These are phyloP conservation scores for Macrotus californicus DNA, from an alignment of 2,113 vertebrate species.

Conservation along the genomic window DNA sequence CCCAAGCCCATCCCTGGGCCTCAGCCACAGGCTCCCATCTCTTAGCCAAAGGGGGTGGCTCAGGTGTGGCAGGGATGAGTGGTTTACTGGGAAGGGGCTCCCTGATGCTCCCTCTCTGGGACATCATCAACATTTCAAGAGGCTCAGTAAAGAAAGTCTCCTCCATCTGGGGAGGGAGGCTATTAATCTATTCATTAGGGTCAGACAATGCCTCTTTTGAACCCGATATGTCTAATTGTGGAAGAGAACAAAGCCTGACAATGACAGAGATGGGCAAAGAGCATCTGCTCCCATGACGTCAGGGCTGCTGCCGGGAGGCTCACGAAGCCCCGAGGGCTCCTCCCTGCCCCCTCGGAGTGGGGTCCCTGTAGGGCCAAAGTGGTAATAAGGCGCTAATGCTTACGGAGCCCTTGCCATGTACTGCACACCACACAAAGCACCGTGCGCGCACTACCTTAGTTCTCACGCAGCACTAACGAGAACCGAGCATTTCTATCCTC, in stretches of 20 bases:
- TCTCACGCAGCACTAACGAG: background rate
- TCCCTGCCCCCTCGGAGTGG: background rate
- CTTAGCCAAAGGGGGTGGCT: constrained; percentile 59
- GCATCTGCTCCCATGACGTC: constrained; percentile 49
- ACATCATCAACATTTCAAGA: constrained; percentile 78
- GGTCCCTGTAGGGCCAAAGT: background rate
- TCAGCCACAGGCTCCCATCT: background rate
- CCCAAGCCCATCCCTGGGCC: background rate
- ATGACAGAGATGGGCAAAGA: constrained; percentile 36
- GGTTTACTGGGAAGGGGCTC: constrained; percentile 68
- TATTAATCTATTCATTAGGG: constrained; percentile 80
- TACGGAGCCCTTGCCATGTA: background rate
- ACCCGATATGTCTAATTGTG: constrained; percentile 78
- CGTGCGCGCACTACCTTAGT: background rate
- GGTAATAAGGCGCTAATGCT: background rate
- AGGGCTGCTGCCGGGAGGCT: background rate
- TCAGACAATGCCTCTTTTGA: constrained; percentile 80
- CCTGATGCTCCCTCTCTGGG: constrained; percentile 69
- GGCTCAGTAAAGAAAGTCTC: constrained; percentile 70
- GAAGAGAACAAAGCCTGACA: constrained; percentile 69
- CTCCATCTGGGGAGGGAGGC: constrained; percentile 53
- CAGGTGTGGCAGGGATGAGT: constrained; percentile 67
- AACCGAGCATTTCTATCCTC: background rate
- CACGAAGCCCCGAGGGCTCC: background rate
- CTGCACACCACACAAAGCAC: background rate